Evolutionary conservation across 2,113 vertebrate genomes (phyloP).

Genomic region (Callithrix jacchus): DNA sequence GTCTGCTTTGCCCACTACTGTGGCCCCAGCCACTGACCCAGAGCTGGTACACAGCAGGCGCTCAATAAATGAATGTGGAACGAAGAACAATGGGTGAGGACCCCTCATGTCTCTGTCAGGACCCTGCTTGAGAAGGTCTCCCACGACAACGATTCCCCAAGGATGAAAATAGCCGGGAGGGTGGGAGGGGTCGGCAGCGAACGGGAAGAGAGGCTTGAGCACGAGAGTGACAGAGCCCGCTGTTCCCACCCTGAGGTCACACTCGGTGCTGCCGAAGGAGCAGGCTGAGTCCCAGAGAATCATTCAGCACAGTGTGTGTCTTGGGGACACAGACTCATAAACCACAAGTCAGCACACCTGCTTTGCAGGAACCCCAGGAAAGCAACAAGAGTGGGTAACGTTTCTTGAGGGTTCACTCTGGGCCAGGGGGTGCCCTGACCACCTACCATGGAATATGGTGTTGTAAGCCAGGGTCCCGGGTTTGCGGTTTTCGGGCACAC

Average conservation of each 20-base stretch:
- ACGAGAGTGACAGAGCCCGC: neutral
- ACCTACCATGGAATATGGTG: neutral
- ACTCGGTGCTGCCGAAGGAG: neutral
- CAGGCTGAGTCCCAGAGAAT: no score
- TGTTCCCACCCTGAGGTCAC: neutral
- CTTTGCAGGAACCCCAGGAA: neutral
- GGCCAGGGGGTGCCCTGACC: neutral
- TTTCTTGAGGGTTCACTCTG: neutral
- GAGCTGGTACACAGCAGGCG: neutral
- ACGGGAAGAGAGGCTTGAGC: neutral
- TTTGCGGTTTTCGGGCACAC: no score
- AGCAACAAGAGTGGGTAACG: neutral
- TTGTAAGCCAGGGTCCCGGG: no score
- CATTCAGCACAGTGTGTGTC: fast-evolving
- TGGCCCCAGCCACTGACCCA: neutral
- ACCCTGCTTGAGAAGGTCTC: neutral
- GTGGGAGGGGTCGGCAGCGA: neutral
- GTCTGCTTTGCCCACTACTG: neutral
- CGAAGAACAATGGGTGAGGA: neutral
- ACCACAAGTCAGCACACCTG: neutral
- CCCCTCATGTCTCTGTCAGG: neutral
- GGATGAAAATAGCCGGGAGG: no score
- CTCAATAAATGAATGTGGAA: neutral
- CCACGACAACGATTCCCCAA: neutral
- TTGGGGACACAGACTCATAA: neutral